phyloP scores from a whole-genome alignment of 2,888 invertebrate species.

The Molorchus minor region DNA sequence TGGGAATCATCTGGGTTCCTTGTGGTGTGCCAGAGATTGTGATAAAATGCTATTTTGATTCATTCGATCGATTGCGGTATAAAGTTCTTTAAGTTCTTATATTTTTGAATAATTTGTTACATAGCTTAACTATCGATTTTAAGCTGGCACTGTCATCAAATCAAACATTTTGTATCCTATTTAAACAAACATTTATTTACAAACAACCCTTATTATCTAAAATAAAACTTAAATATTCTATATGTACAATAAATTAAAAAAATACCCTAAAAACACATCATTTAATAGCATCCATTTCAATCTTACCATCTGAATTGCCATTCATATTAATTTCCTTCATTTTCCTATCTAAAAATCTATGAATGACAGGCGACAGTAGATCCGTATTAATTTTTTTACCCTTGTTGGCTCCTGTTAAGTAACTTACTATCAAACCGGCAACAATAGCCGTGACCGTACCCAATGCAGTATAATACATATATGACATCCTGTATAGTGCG shows the following conservation, averaged over 20 bases:
- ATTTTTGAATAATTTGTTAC: no score
- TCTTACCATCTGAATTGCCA: neutral
- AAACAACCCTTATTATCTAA: no score
- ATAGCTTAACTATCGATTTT: no score
- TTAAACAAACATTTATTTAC: slow-evolving; percentile 8
- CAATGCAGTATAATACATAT: slow-evolving; percentile 80
- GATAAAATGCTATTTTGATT: no score
- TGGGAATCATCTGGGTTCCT: no score
- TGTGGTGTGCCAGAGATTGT: no score
- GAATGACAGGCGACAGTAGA: slow-evolving; percentile 25
- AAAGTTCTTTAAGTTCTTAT: no score
- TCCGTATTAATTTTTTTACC: slow-evolving; percentile 13
- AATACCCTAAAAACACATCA: neutral
- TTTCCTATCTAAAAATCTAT: slow-evolving; percentile 19
- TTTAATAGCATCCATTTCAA: slow-evolving; percentile 15
- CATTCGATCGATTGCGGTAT: no score
- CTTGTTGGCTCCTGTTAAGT: slow-evolving; percentile 67
- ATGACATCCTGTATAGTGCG: slow-evolving; percentile 73
- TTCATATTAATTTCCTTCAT: neutral
- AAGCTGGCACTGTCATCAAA: no score
- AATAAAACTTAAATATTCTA: no score
- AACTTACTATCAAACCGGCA: slow-evolving; percentile 75
- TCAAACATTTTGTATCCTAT: no score
- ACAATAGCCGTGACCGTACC: slow-evolving; percentile 73
- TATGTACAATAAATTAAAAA: slow-evolving; percentile 20